A percentile compares a stretch with the other conserved stretches of the same genome.
Evolutionary conservation across 1,140 invertebrate species (phyloP).

Genomic region (Stenopsyche tienmushanensis): DNA sequence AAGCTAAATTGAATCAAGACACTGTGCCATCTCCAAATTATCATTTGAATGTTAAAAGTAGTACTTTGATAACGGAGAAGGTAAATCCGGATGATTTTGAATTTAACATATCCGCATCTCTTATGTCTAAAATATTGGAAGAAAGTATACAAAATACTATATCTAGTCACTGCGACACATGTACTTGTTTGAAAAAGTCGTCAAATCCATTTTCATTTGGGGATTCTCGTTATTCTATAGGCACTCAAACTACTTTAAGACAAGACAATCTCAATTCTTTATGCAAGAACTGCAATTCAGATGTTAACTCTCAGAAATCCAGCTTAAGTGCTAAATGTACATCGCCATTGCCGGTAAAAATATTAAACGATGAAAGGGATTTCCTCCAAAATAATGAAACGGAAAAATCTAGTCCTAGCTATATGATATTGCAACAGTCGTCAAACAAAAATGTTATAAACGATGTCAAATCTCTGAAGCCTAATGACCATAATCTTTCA

Average conservation of each 20-base stretch:
- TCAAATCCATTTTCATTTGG: conserved; percentile 61
- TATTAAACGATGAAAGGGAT: conserved; percentile 38
- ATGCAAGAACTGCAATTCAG: conserved; percentile 59
- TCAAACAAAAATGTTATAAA: conserved; percentile 29
- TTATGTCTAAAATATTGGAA: conserved; percentile 91
- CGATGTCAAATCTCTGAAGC: not conserved
- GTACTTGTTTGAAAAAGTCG: conserved; percentile 67
- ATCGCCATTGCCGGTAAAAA: conserved; percentile 47
- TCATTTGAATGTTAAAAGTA: conserved; percentile 39
- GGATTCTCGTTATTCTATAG: conserved; percentile 58
- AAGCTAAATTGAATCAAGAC: conserved; percentile 62
- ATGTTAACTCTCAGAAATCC: conserved; percentile 51
- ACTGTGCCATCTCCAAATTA: conserved; percentile 38
- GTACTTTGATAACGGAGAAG: conserved; percentile 45
- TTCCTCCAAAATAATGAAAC: conserved; percentile 43
- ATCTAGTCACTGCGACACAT: conserved; percentile 78
- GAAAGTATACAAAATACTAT: conserved; percentile 75
- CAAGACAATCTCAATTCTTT: conserved; percentile 57
- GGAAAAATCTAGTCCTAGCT: conserved; percentile 43
- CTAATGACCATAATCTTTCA: not conserved
- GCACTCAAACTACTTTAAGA: conserved; percentile 60
- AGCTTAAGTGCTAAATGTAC: conserved; percentile 48
- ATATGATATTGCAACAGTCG: conserved; percentile 45
- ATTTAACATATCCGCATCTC: conserved; percentile 86
- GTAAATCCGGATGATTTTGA: conserved; percentile 57